phyloP scores from a whole-genome alignment of 1,140 invertebrate species.

The Mylabris phalerata region DNA sequence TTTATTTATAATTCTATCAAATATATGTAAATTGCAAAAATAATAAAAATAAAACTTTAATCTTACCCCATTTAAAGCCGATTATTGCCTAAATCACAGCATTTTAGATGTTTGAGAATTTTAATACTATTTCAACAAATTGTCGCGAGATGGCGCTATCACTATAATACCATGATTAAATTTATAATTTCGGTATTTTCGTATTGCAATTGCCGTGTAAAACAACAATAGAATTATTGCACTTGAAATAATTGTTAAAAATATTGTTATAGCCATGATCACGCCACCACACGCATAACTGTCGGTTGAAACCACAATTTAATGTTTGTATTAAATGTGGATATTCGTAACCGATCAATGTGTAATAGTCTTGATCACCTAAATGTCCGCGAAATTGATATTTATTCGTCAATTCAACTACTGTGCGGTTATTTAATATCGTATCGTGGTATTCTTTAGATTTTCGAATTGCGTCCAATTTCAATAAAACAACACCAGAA shows the following conservation, averaged over 20 bases:
- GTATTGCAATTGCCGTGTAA: conserved; percentile 86
- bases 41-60: no score
- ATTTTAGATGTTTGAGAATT: no score
- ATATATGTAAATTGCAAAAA: no score
- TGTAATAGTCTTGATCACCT: conserved; percentile 85
- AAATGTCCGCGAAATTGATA: conserved; percentile 72
- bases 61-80: no score
- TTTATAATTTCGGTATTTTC: conserved; percentile 53
- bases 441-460: conserved; percentile 52
- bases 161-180: neutral
- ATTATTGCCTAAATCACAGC: no score
- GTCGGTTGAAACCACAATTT: conserved; percentile 78
- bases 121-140: no score
- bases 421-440: conserved; percentile 49
- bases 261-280: conserved; percentile 70
- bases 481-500: conserved; percentile 70
- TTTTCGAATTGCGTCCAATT: conserved; percentile 61
- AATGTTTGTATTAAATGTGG: conserved; percentile 68
- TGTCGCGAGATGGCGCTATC: no score
- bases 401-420: conserved; percentile 57
- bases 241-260: conserved; percentile 70
- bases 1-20: no score
- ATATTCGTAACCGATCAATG: conserved; percentile 62
- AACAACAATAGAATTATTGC: conserved; percentile 62
- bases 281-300: conserved; percentile 80